phyloP scores from a whole-genome alignment of 2,797 vertebrate genomes.

The Uromys caudimaculatus region DNA sequence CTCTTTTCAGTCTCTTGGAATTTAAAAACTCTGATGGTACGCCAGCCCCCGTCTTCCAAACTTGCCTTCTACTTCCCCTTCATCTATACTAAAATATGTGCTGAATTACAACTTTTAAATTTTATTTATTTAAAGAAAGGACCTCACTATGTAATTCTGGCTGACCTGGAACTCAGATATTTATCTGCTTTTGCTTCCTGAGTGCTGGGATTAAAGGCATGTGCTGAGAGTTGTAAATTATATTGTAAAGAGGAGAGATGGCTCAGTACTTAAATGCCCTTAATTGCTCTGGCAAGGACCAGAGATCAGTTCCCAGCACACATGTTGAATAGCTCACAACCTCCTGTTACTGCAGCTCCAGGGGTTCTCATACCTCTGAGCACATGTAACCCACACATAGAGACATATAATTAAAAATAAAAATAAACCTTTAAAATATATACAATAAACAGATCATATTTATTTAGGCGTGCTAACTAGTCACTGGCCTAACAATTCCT shows the following conservation, averaged over 20 bases:
- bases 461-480: slow-evolving; percentile 1
- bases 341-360: no score
- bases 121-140: background rate
- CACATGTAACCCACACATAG: background rate
- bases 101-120: background rate
- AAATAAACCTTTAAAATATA: background rate
- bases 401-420: background rate
- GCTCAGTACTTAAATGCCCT: background rate
- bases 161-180: background rate
- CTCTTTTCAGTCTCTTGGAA: slow-evolving; percentile 3
- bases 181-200: background rate
- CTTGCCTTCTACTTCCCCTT: background rate
- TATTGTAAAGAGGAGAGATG: no score
- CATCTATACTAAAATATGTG: background rate
- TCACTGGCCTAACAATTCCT: background rate
- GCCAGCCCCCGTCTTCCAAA: background rate
- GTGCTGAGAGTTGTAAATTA: no score
- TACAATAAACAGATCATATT: background rate
- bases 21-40: background rate
- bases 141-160: background rate
- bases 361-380: background rate
- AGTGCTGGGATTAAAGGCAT: background rate
- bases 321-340: background rate
- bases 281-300: background rate
- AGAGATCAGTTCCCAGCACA: background rate